These are phyloP conservation scores for Poeciliopsis turrubarensis DNA, from an alignment of 2,113 vertebrate species.

Conservation along the genomic window DNA sequence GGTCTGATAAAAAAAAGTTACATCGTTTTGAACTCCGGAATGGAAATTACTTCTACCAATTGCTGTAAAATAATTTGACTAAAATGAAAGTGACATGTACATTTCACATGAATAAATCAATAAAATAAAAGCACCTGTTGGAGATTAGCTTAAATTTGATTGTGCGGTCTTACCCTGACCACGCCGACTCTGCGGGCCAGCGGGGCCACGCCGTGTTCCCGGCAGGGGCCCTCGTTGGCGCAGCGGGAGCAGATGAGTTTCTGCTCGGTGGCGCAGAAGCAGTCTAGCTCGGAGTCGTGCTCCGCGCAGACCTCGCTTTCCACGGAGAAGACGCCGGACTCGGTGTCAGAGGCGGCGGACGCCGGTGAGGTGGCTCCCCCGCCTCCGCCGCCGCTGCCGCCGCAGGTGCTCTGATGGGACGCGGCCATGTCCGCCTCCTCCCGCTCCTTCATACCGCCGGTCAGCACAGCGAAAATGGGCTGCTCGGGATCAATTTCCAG, in stretches of 20 bases:
- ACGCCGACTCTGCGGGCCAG: constrained; percentile 78
- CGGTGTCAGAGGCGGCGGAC: constrained; percentile 41
- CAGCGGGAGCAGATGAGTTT: constrained; percentile 83
- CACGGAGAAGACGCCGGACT: constrained; percentile 62
- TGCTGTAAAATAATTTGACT: neutral
- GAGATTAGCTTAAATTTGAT: neutral
- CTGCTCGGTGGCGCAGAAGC: constrained; percentile 83
- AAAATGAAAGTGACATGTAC: neutral
- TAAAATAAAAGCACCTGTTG: no score
- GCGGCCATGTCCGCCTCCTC: neutral
- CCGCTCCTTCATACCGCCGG: constrained; percentile 13
- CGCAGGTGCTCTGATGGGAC: neutral
- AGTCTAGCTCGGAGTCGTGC: constrained; percentile 77
- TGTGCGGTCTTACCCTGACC: constrained; percentile 80
- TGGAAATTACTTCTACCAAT: neutral
- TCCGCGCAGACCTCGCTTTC: constrained; percentile 70
- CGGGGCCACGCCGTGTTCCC: constrained; percentile 78
- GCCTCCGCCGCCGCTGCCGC: neutral
- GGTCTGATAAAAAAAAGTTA: neutral
- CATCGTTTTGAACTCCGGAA: neutral
- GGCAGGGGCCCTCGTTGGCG: constrained; percentile 76
- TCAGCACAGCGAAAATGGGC: constrained; percentile 56
- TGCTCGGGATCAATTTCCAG: constrained; percentile 34
- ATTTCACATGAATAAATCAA: no score
- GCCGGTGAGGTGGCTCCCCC: constrained; percentile 2